Conservation (phyloP, 2,888 invertebrate species). For the Steinernema scapterisci region DNA sequence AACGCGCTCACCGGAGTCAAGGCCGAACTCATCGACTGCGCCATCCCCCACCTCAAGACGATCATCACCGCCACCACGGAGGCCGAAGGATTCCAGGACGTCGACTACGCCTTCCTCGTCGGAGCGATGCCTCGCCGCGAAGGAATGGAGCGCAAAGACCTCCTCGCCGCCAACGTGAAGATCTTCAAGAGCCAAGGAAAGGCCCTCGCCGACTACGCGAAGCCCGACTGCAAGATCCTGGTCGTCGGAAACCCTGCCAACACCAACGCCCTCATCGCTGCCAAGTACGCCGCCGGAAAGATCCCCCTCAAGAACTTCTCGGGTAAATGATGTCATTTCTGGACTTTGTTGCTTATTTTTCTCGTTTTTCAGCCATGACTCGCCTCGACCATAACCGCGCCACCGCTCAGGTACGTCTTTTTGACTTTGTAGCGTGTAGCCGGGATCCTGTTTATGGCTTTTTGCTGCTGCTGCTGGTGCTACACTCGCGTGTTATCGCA, state of each 20-base stretch:
- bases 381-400: constrained; percentile 97
- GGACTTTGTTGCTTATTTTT: too few relatives aligned
- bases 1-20: constrained; percentile 95
- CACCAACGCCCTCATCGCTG: constrained; percentile 91
- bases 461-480: background rate
- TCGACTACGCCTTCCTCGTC: constrained; percentile 92
- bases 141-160: constrained; percentile 98
- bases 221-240: constrained; percentile 85
- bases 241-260: constrained; percentile 99
- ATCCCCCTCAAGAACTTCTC: constrained; percentile 86
- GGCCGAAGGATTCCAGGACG: constrained; percentile 89
- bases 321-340: too few relatives aligned
- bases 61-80: constrained; percentile 79
- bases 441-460: constrained; percentile 18
- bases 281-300: constrained; percentile 89
- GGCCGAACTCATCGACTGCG: constrained; percentile 95
- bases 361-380: constrained; percentile 79
- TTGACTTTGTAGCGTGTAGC: constrained; percentile 23
- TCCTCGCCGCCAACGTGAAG: constrained; percentile 93
- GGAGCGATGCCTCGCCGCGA: constrained; percentile 88
- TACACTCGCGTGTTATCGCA: background rate
- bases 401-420: constrained; percentile 76
- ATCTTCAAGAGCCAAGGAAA: constrained; percentile 97
- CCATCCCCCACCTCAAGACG: constrained; percentile 79
- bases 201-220: constrained; percentile 86